phyloP scores from a whole-genome alignment of 2,113 vertebrate genomes.

The Crypturellus undulatus region DNA sequence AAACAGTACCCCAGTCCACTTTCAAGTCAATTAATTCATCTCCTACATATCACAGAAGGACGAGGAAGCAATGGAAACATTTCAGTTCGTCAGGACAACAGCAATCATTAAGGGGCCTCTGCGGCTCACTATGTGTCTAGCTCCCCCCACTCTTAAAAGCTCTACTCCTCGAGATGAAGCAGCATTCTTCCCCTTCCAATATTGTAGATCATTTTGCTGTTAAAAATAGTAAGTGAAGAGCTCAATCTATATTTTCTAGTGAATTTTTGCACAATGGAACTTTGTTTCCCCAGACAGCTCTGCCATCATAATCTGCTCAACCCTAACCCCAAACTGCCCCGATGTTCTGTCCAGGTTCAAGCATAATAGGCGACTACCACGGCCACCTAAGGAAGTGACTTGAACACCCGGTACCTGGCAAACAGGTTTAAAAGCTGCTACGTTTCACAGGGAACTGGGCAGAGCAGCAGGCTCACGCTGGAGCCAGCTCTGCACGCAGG shows the following conservation, averaged over 20 bases:
- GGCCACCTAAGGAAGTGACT: neutral
- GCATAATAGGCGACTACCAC: neutral
- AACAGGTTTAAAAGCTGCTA: neutral
- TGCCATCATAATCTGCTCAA: neutral
- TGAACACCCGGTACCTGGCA: neutral
- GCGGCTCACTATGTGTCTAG: neutral
- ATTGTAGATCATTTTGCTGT: neutral
- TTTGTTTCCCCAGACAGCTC: neutral
- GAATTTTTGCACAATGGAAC: neutral
- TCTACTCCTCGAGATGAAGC: neutral
- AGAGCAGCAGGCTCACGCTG: neutral
- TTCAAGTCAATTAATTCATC: constrained; percentile 2
- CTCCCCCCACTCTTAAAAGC: neutral
- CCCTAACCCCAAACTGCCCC: neutral
- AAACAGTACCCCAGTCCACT: constrained; percentile 33
- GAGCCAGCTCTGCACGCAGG: neutral
- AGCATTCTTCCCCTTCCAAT: neutral
- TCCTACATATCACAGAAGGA: neutral
- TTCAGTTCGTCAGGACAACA: constrained; percentile 12
- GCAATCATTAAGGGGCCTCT: neutral
- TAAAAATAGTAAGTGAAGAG: neutral
- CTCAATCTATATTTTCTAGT: neutral
- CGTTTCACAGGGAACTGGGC: neutral
- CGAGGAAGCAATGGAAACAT: constrained; percentile 28
- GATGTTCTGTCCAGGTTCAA: neutral